phyloP scores from a whole-genome alignment of 1,140 invertebrate genomes.

The Phortica variegata region DNA sequence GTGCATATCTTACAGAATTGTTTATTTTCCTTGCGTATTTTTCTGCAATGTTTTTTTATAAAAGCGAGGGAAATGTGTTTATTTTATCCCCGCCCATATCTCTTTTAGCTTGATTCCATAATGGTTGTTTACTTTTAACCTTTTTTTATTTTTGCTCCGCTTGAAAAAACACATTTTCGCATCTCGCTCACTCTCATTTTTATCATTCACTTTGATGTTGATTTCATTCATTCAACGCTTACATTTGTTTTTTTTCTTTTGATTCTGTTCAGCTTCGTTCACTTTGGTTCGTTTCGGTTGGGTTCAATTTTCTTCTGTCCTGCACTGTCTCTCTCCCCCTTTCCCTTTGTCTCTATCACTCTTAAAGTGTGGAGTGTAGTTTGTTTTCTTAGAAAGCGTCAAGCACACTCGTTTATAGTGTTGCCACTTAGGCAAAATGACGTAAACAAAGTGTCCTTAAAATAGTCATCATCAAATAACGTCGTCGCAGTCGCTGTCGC shows the following conservation, averaged over 20 bases:
- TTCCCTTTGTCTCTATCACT: slow-evolving; percentile 11
- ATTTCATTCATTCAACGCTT: too few relatives aligned
- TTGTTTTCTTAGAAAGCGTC: too few relatives aligned
- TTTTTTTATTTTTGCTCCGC: slow-evolving; percentile 10
- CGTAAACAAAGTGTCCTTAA: slow-evolving; percentile 35
- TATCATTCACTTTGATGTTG: slow-evolving; percentile 48
- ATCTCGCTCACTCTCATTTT: not conserved
- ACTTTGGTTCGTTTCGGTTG: slow-evolving; percentile 23
- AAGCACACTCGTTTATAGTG: not conserved
- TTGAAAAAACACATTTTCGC: slow-evolving; percentile 1
- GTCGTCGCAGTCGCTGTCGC: too few relatives aligned
- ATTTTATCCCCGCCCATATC: slow-evolving; percentile 34
- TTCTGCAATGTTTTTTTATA: not conserved
- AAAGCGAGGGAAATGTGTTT: slow-evolving; percentile 41
- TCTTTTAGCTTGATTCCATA: slow-evolving; percentile 48
- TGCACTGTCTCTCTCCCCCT: slow-evolving; percentile 6
- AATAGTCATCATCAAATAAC: slow-evolving; percentile 33
- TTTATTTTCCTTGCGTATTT: slow-evolving; percentile 35
- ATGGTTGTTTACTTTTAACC: slow-evolving; percentile 52
- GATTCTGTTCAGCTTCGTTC: slow-evolving; percentile 13
- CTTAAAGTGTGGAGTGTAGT: too few relatives aligned
- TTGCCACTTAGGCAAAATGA: slow-evolving; percentile 21
- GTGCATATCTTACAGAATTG: slow-evolving; percentile 50
- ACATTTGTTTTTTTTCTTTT: slow-evolving; percentile 7
- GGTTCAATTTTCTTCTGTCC: slow-evolving; percentile 15